phyloP scores from a whole-genome alignment of 2,113 vertebrate genomes.

The Phrynosoma platyrhinos region DNA sequence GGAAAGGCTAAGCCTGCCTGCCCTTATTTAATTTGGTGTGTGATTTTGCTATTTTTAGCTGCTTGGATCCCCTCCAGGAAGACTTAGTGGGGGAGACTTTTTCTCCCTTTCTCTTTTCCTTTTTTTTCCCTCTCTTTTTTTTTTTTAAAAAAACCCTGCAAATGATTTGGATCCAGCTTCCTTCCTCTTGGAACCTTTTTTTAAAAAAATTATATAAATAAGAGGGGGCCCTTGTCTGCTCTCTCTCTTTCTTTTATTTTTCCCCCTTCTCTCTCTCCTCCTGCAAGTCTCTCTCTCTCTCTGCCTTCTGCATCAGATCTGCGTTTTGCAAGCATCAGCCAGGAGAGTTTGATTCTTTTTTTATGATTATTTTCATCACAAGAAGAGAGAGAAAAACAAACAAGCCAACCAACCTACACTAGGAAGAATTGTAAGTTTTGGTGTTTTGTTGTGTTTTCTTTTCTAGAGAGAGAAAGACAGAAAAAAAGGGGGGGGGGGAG shows the following conservation, averaged over 20 bases:
- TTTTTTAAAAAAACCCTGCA: not conserved
- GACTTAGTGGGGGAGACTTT: constrained; percentile 42
- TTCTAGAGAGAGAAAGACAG: too few species aligned
- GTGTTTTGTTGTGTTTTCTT: too few species aligned
- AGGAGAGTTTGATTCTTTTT: constrained; percentile 48
- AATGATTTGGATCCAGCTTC: constrained; percentile 64
- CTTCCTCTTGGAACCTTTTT: constrained; percentile 60
- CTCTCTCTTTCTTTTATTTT: constrained; percentile 17
- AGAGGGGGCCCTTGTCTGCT: constrained; percentile 55
- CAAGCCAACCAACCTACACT: too few species aligned
- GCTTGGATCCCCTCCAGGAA: constrained; percentile 67
- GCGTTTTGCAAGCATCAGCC: constrained; percentile 55
- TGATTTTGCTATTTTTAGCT: constrained; percentile 74
- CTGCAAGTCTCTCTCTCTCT: constrained; percentile 39
- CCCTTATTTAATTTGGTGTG: constrained; percentile 75
- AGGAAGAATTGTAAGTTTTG: too few species aligned
- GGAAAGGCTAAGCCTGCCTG: constrained; percentile 63
- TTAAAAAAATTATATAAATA: constrained; percentile 62
- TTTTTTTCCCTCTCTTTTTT: not conserved
- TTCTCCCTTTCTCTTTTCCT: not conserved
- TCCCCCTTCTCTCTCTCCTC: not conserved
- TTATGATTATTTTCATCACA: not conserved
- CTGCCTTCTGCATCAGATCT: constrained; percentile 64
- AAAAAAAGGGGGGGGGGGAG: too few species aligned
- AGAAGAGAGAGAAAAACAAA: too few species aligned